phyloP scores from a whole-genome alignment of 2,113 vertebrate species.

The Heterochromis multidens region DNA sequence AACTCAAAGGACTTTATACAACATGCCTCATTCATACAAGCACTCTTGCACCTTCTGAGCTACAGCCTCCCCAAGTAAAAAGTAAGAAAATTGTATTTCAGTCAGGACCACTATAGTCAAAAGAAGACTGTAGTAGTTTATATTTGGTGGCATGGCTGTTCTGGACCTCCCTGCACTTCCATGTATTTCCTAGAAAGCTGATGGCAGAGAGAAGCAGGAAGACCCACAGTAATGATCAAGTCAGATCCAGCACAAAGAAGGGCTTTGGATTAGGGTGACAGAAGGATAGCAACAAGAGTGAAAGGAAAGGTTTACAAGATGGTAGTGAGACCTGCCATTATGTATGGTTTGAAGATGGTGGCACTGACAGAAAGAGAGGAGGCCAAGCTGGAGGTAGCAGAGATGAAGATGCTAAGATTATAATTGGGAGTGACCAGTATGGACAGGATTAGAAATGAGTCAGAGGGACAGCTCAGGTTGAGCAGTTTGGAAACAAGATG shows the following conservation, averaged over 20 bases:
- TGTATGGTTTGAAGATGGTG: not conserved
- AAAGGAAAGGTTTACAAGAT: not conserved
- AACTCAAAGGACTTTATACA: too few relatives aligned
- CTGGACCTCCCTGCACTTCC: not conserved
- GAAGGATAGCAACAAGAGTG: not conserved
- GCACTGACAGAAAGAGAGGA: not conserved
- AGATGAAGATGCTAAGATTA: not conserved
- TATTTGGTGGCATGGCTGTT: not conserved
- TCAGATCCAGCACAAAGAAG: not conserved
- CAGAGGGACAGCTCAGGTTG: not conserved
- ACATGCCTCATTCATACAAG: too few relatives aligned
- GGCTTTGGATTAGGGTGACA: not conserved
- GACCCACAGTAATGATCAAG: not conserved
- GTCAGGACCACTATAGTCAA: not conserved
- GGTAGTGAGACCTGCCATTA: not conserved
- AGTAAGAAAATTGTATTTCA: not conserved
- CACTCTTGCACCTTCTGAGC: too few relatives aligned
- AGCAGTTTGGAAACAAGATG: not conserved
- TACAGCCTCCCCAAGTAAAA: too few relatives aligned
- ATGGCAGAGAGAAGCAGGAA: not conserved
- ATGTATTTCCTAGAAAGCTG: not conserved
- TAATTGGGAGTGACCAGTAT: not conserved
- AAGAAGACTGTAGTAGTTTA: not conserved
- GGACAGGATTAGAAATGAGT: not conserved
- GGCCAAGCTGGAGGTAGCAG: not conserved